A percentile compares a stretch with the other conserved stretches of the same genome.
Conservation (phyloP, 2,888 invertebrate species). For the Caenorhabditis sp. region DNA sequence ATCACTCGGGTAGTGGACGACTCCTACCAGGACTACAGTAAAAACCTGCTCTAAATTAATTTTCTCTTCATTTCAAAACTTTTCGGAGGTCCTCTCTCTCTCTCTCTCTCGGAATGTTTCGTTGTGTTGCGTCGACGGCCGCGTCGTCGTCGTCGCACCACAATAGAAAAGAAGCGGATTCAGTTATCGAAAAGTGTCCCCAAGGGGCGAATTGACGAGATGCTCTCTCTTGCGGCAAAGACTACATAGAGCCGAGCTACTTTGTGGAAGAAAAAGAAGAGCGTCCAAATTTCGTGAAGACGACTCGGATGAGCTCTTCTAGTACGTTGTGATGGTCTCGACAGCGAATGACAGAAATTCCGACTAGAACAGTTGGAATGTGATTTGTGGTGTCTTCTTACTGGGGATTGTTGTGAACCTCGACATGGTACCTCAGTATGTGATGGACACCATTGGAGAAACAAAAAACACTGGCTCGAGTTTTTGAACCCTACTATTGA, state of each 20-base stretch:
- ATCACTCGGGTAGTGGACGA: background rate
- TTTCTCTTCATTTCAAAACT: background rate
- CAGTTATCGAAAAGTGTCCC: conserved; percentile 70
- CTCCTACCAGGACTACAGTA: background rate
- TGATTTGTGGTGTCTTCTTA: no score
- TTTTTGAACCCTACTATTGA: no score
- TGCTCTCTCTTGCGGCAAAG: conserved; percentile 58
- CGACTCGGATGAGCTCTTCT: background rate
- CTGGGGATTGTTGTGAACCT: no score
- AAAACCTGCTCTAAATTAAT: conserved; percentile 1
- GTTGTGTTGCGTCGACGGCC: conserved; percentile 38
- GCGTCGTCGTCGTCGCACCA: conserved; percentile 6
- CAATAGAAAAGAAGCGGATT: conserved; percentile 62
- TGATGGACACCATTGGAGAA: no score
- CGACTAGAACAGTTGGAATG: no score
- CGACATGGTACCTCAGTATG: no score
- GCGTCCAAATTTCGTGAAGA: background rate
- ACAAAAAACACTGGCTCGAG: no score
- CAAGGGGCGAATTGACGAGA: conserved; percentile 66
- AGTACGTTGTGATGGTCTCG: conserved; percentile 16
- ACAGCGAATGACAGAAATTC: background rate
- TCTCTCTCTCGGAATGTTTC: background rate
- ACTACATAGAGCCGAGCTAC: conserved; percentile 37
- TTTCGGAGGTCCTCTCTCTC: no score
- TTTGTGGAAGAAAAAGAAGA: conserved; percentile 24